Evolutionary conservation across 2,797 vertebrate species (phyloP), one percentile per base, ranked within the genome.

Genomic region (Dallia pectoralis): DNA sequence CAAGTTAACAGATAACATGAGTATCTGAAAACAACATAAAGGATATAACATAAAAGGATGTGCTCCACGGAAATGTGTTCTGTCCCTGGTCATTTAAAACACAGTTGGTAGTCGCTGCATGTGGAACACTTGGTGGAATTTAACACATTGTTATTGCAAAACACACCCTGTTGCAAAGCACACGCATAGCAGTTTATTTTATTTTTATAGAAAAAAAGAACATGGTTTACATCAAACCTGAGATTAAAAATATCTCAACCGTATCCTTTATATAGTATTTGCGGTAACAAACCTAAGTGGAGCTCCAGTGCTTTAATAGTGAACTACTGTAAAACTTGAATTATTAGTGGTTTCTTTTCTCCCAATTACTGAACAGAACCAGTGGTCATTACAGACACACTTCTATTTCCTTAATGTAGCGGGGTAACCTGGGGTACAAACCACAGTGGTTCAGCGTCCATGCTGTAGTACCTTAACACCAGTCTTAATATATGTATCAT

Each of bases 301-400:
- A 74, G 40, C 65, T 75, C 64, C 64, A 63, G 72, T 49, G 70
- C 62, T 77, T 76, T 67, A 70, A 15, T 32, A 51, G 67, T 29
- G 14, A 30, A 0, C 7, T 69, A 59, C 19, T n/a, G 33, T 67
- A 44, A 44, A 44, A 44, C 40, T 44, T 44, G 19, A 67, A 40
- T n/a, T 30, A 25, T 29, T 62, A 30, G 22, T 2, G 22, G 40
- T 40, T 40, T 44, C 14, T 44, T 44, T 44, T 44, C 40, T 44
- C 8, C 8, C 27, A 62, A 14, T 25, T 27, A 62, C 22, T 22
- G 59, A 61, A 44, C 8, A 44, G 11, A 44, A 44, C 11, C 8
- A 12, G 8, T 12, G 40, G 9, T 44, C 40, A 44, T 44, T 44
- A 44, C 6, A 44, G 40, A 44, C 9, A 44, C 8, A 3, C 40